Base-by-base conservation (phyloP, 30 jellyfish, hydroid and myxozoan species). In the Phacellophora camtschatica region DNA sequence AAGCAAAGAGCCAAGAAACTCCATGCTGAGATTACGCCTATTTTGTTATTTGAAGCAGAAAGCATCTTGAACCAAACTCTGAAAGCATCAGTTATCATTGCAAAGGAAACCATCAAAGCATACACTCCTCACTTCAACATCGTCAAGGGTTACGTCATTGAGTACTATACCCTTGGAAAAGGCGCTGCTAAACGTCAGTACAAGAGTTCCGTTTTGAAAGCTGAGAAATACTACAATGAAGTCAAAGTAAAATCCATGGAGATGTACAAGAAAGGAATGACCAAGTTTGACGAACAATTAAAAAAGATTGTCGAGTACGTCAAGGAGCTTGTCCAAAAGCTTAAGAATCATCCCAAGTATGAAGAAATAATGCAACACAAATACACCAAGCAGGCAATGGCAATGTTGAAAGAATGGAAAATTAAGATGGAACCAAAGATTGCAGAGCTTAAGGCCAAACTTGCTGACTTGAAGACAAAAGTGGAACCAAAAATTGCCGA, bases 41-140 rank as follows among this genome's bases (percentile, higher is more conserved):
- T 88, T 49, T 74, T 88, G 0, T 37, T 51, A 78, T 57, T 39
- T 18, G 99, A 94, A 59, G 81, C 85, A 2, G 97, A 94, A 64
- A 88, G 97, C 76, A 74, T 94, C 75, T 54, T 94, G 66, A 94
- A 94, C 85, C 99, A 94, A 57, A 94, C 99, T 22, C 92, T 94
- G 28, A 85, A 93, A n/a, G 84, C 91, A 20, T 33, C 95, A 0
- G 99, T 94, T 25, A 70, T 78, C 49, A 24, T 94, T 36, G 97
- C 96, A 27, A 83, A 94, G 67, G 97, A 66, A 53, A 94, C 95
- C 53, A 95, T 71, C 61, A 71, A 82, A 18, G 95, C 97, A 1
- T 94, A 79, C 94, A 71, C 88, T 2, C 99, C 99, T 3, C 99
- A 94, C 71, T 82, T 8, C 92, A 55, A 57, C 53, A 63, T 87